Conservation (phyloP, 2,888 invertebrate genomes). For the Hypsopygia costalis region DNA sequence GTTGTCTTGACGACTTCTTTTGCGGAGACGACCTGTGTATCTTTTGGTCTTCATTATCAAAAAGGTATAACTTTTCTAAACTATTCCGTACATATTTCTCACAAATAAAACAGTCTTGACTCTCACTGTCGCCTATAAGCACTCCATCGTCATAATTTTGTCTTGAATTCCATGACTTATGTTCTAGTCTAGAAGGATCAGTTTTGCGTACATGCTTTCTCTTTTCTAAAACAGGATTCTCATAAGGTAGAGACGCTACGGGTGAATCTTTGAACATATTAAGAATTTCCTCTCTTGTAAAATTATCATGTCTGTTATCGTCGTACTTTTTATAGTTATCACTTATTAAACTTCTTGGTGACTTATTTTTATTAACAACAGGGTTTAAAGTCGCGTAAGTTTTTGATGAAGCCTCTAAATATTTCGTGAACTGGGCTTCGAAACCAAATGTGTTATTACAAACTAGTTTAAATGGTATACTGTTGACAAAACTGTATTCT, state of each 20-base stretch:
- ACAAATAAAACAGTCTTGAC: slow-evolving; percentile 63
- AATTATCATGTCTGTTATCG: slow-evolving; percentile 42
- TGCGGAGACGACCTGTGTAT: slow-evolving; percentile 58
- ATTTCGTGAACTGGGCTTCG: slow-evolving; percentile 63
- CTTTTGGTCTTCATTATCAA: slow-evolving; percentile 70
- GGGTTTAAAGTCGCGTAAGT: slow-evolving; percentile 49
- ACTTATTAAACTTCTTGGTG: slow-evolving; percentile 48
- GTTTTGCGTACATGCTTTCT: slow-evolving; percentile 62
- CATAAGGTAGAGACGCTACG: slow-evolving; percentile 55
- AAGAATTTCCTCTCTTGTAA: slow-evolving; percentile 62
- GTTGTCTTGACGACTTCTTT: slow-evolving; percentile 50
- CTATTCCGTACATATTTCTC: slow-evolving; percentile 48
- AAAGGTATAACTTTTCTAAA: slow-evolving; percentile 59
- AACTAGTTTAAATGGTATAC: slow-evolving; percentile 62
- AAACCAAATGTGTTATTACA: slow-evolving; percentile 58
- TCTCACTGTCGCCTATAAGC: slow-evolving; percentile 44
- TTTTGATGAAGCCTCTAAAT: slow-evolving; percentile 47
- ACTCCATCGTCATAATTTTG: slow-evolving; percentile 48
- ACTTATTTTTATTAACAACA: slow-evolving; percentile 45
- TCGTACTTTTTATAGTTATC: slow-evolving; percentile 40
- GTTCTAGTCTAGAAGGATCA: slow-evolving; percentile 51
- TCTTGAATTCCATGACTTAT: slow-evolving; percentile 45
- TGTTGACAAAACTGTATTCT: slow-evolving; percentile 53
- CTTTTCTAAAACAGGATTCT: slow-evolving; percentile 45
- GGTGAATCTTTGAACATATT: slow-evolving; percentile 74